A percentile compares a stretch with the other conserved stretches of the same genome.
Conservation (phyloP, 2,888 invertebrate species). For the Hydrotaea cyrtoneurina region DNA sequence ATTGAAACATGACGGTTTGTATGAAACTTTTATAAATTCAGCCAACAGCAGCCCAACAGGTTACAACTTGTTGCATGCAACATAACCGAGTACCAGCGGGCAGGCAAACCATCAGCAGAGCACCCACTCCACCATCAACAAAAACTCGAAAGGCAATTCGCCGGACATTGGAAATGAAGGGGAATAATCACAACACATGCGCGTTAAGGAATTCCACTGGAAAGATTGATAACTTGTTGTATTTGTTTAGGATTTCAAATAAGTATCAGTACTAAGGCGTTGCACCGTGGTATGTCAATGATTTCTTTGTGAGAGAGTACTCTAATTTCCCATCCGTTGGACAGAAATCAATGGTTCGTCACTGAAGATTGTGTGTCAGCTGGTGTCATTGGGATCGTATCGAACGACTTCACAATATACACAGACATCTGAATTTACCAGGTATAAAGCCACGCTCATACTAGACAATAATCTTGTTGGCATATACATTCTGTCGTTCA, state of each 20-base stretch:
- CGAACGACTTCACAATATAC: too few species aligned
- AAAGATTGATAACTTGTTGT: neutral
- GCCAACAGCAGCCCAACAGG: conserved; percentile 51
- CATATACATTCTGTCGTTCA: too few species aligned
- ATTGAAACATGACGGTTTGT: neutral
- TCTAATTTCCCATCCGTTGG: too few species aligned
- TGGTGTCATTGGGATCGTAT: too few species aligned
- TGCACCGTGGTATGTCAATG: neutral
- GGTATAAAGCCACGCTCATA: too few species aligned
- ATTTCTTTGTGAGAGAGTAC: too few species aligned
- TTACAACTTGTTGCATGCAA: conserved; percentile 66
- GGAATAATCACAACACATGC: conserved; percentile 48
- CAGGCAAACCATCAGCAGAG: neutral
- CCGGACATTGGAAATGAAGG: conserved; percentile 36
- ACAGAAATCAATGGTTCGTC: too few species aligned
- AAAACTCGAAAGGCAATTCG: conserved; percentile 39
- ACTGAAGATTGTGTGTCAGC: too few species aligned
- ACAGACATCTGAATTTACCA: too few species aligned
- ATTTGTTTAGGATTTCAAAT: conserved; percentile 20
- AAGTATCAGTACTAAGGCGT: neutral
- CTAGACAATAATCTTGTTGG: too few species aligned
- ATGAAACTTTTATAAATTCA: conserved; percentile 28
- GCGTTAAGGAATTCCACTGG: conserved; percentile 44
- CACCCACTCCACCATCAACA: neutral
- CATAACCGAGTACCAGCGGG: neutral